A percentile compares a stretch with the other conserved stretches of the same genome.
phyloP scores from a whole-genome alignment of 2,113 vertebrate species.

The Dasyurus viverrinus region DNA sequence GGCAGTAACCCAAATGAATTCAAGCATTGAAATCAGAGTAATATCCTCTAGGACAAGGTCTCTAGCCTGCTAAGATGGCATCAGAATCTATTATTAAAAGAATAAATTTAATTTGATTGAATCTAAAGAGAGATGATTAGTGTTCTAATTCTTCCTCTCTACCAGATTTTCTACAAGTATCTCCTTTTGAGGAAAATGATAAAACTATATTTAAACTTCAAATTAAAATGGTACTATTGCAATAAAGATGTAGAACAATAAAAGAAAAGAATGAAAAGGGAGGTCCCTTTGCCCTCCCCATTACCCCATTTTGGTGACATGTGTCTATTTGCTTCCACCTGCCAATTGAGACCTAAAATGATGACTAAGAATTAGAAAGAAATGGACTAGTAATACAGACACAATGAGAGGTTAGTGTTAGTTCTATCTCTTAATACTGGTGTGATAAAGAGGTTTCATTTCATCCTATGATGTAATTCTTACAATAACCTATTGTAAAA shows the following conservation, averaged over 20 bases:
- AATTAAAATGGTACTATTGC: not conserved
- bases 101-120: not conserved
- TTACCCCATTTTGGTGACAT: not conserved
- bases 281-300: not conserved
- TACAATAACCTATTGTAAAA: not conserved
- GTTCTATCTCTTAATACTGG: not conserved
- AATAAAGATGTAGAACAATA: not conserved
- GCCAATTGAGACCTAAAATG: not conserved
- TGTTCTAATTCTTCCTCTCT: not conserved
- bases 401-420: not conserved
- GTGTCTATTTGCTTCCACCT: not conserved
- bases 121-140: not conserved
- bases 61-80: not conserved
- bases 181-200: not conserved
- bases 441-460: not conserved
- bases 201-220: not conserved
- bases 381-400: not conserved
- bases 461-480: not conserved
- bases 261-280: not conserved
- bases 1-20: not conserved
- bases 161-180: not conserved
- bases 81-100: not conserved
- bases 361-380: not conserved
- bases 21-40: not conserved
- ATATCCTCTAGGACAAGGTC: not conserved